Evolutionary conservation across 1,140 invertebrate species (phyloP).

Genomic region (Calephelis nemesis): DNA sequence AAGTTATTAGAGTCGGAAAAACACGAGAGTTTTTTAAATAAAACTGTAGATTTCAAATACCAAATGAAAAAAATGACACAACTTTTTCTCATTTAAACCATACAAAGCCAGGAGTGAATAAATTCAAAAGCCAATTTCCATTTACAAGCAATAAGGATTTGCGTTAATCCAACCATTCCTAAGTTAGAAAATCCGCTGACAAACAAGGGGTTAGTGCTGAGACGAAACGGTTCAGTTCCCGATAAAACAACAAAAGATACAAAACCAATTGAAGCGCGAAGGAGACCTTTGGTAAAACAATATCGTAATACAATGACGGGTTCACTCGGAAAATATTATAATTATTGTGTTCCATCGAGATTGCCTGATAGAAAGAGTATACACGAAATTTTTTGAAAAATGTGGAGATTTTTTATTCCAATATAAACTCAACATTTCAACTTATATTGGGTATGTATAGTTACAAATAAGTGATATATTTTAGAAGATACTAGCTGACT

Average conservation of each 20-base stretch:
- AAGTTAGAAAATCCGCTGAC: slow-evolving; percentile 8
- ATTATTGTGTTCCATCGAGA: too few relatives aligned
- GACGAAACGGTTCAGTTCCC: slow-evolving; percentile 5
- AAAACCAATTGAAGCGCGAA: not conserved
- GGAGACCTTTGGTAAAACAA: not conserved
- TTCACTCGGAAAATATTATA: too few relatives aligned
- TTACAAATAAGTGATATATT: too few relatives aligned
- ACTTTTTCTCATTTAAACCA: not conserved
- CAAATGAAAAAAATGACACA: slow-evolving; percentile 1
- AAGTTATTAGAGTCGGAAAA: too few relatives aligned
- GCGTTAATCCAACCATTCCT: slow-evolving; percentile 4
- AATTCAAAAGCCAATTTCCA: slow-evolving; percentile 9
- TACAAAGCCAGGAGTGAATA: not conserved
- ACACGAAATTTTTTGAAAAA: too few relatives aligned
- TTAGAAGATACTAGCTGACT: too few relatives aligned
- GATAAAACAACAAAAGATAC: slow-evolving; percentile 5
- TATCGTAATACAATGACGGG: not conserved
- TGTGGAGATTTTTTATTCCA: too few relatives aligned
- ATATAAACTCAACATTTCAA: too few relatives aligned
- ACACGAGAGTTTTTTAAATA: too few relatives aligned
- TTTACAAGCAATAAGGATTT: slow-evolving; percentile 13
- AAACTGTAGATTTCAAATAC: not conserved
- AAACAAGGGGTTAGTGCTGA: slow-evolving; percentile 8
- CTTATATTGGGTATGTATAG: too few relatives aligned
- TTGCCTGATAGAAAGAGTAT: too few relatives aligned